Base-by-base conservation (phyloP, 2,797 vertebrate genomes). In the Neomorphus geoffroyi region DNA sequence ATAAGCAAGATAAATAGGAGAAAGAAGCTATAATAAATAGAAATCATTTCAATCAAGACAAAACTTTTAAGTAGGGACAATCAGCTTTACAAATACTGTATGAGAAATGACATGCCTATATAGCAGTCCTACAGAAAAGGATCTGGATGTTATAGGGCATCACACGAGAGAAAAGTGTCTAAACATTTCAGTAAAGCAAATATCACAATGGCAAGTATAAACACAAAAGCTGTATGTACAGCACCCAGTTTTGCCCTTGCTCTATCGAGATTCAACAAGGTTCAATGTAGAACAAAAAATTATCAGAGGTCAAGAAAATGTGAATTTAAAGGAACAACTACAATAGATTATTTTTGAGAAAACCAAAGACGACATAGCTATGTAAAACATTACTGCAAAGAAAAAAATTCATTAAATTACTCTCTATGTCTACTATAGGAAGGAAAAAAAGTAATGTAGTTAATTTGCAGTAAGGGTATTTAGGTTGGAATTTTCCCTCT, bases 1-100 rank as follows among this genome's bases (percentile, higher is more conserved):
- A 86, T 84, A 79, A 95, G 32, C 48, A 86, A 92, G 94, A 94
- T 21, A 94, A 94, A 94, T 90, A 35, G 58, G 54, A 75, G 54
- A 92, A 93, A 88, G 66, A 84, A 67, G 19, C 33, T 69, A 23
- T 93, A 95, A 88, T 88, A 94, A 92, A 94, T 64, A 95, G 73
- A 81, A 90, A 70, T 51, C 43, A 66, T 92, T 93, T 61, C 35
- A 93, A 86, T 88, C 78, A 81, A 86, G 83, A 24, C 37, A 91
- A 89, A 90, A 96, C 33, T 60, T 91, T 79, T 89, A 85, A 93
- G 91, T 60, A 91, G 41, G 53, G 87, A 23, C n/a, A 79, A 81
- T 81, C 90, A 50, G 51, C 54, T 73, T 92, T 60, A 73, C 35
- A 62, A 94, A 86, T 51, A 81, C 33, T 21, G 8, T 35, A 48